A percentile compares a stretch with the other conserved stretches of the same genome.
These are phyloP conservation scores for Tor tambroides DNA, from an alignment of 2,113 vertebrate genomes.

Conservation along the genomic window DNA sequence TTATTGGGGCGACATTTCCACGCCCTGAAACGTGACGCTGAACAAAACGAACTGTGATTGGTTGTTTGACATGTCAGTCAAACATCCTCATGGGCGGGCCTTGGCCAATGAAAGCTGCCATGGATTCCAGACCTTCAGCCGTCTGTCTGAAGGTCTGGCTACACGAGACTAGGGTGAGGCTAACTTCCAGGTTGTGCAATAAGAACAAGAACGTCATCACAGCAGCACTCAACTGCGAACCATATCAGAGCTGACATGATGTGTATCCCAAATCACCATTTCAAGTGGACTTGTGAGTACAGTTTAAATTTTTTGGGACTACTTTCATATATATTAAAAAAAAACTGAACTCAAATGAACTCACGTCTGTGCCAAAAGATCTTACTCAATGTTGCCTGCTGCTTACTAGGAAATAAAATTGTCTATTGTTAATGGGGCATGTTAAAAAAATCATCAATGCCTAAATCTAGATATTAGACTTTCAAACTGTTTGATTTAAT, in stretches of 20 bases:
- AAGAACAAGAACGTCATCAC: not conserved
- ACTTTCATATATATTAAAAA: not conserved
- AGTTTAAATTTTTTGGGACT: no score
- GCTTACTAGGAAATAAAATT: slow-evolving; percentile 5
- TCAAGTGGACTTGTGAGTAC: no score
- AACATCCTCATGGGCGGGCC: no score
- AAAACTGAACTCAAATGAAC: not conserved
- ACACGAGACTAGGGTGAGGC: not conserved
- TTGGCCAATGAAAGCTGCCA: no score
- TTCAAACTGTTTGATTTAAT: not conserved
- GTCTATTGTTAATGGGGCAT: not conserved
- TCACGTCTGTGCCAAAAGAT: not conserved
- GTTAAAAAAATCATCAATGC: not conserved
- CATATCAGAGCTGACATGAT: not conserved
- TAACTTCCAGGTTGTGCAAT: not conserved
- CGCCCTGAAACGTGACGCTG: no score
- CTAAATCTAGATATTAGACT: not conserved
- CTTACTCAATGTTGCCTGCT: not conserved
- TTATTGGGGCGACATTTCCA: no score
- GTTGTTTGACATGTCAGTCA: no score
- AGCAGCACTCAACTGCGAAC: not conserved
- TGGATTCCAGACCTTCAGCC: no score
- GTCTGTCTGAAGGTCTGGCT: no score
- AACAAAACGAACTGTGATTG: no score
- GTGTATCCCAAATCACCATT: no score